Evolutionary conservation across 2,797 vertebrate genomes (phyloP), one percentile per base, ranked within the genome.

Genomic region (Syncerus caffer): DNA sequence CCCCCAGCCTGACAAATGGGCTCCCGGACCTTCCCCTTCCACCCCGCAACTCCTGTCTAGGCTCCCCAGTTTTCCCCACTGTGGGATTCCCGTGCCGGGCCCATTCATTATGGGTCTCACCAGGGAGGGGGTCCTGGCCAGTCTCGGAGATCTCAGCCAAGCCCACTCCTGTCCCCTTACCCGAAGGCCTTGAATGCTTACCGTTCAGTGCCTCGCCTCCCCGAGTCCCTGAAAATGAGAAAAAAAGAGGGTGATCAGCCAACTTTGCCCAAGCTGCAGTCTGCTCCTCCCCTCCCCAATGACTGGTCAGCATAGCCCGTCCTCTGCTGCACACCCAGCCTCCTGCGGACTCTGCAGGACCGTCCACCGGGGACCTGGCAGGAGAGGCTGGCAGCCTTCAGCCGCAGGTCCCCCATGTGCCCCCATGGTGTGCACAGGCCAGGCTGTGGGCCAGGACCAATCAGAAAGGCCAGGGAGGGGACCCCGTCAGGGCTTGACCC

Each of bases 141-240:
- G 31, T 58, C 64, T 74, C 31, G 7, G 78, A 31, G 9, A 71
- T 74, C 23, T 88, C 78, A 57, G 19, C n/a, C 50, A n/a, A 15
- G 11, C 34, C 6, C 2, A 5, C 27, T 74, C 47, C 62, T 16
- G n/a, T 17, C 8, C 34, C 34, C 71, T 15, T 1, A 11, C 13
- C 55, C 29, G 8, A 42, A 38, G 12, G 58, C 15, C 19, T 50
- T n/a, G 50, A n/a, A 34, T 58, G 76, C 98, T 98, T 85, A 98
- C 98, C 97, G 45, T 17, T 89, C 3, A 31, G 83, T 60, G 85
- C 29, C n/a, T 78, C 47, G 7, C 38, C 21, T 50, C 90, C 89
- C 6, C 53, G 92, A 45, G 94, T 71, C 16, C 97, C 98, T 98
- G 85, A 2, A 98, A 96, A 16, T 31, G 57, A 97, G 80, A 67